Evolutionary conservation across 2,797 vertebrate genomes (phyloP).

Genomic region (Xenopus petersii): DNA sequence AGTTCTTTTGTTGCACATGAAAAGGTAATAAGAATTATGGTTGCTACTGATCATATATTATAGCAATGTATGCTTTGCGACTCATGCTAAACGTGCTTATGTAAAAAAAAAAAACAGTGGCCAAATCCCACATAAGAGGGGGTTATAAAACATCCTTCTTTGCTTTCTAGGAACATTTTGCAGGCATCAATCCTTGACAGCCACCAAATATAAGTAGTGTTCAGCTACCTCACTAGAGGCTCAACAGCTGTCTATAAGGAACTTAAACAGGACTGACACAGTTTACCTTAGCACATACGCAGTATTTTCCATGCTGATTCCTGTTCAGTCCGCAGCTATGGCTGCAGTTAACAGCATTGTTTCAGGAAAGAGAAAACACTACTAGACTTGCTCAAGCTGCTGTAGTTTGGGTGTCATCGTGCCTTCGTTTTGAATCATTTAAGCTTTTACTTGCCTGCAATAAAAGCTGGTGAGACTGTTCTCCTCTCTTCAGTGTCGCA

Average conservation of each 20-base stretch:
- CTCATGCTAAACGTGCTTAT: neutral
- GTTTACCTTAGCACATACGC: conserved; percentile 12
- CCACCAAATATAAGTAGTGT: conserved; percentile 9
- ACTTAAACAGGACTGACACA: conserved; percentile 3
- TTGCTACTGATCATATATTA: neutral
- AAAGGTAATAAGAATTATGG: conserved; percentile 1
- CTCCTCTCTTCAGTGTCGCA: conserved; percentile 39
- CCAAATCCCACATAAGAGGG: neutral
- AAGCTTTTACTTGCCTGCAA: conserved; percentile 41
- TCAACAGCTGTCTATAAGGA: conserved; percentile 21
- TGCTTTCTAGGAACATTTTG: conserved; percentile 32
- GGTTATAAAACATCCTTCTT: conserved; percentile 5
- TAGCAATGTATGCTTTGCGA: neutral
- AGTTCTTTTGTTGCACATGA: conserved; percentile 22
- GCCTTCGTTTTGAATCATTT: conserved; percentile 6
- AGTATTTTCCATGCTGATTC: conserved; percentile 22
- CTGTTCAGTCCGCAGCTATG: neutral
- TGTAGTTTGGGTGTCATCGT: conserved; percentile 2
- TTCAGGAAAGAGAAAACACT: conserved; percentile 1
- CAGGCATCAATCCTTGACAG: conserved; percentile 23
- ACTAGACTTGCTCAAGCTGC: neutral
- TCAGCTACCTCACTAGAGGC: conserved; percentile 10
- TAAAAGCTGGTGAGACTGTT: conserved; percentile 24
- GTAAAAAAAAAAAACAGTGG: conserved; percentile 6
- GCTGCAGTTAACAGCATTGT: neutral